Conservation (phyloP, 2,113 vertebrate genomes). For the Nettapus auritus region DNA sequence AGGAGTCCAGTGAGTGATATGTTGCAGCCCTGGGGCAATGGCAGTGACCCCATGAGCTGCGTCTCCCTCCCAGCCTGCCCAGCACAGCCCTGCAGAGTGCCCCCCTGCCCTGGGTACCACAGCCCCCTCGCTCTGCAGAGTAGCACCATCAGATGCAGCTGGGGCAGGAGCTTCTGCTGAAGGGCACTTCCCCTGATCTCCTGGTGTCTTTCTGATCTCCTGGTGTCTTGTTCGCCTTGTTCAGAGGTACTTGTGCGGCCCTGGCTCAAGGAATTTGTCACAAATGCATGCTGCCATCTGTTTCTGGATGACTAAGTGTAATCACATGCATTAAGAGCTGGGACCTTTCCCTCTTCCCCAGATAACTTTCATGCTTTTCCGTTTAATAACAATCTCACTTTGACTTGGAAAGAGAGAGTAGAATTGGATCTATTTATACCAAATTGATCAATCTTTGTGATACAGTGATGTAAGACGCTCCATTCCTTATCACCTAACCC, state of each 20-base stretch:
- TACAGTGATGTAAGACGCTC: not conserved
- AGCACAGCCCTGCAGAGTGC: too few relatives aligned
- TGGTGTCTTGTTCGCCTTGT: not conserved
- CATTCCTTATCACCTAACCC: not conserved
- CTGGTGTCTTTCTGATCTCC: too few relatives aligned
- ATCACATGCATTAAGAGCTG: not conserved
- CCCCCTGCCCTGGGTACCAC: too few relatives aligned
- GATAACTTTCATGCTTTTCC: not conserved
- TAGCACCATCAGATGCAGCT: too few relatives aligned
- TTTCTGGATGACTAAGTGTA: not conserved
- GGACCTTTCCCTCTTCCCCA: not conserved
- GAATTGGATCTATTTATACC: not conserved
- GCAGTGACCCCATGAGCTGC: too few relatives aligned
- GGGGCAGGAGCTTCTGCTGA: too few relatives aligned
- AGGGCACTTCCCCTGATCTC: too few relatives aligned
- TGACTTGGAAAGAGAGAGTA: not conserved
- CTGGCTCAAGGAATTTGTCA: not conserved
- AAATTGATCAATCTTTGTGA: not conserved
- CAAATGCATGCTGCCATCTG: rapidly evolving
- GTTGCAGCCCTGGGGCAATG: too few relatives aligned
- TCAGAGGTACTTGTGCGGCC: not conserved
- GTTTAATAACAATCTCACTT: not conserved
- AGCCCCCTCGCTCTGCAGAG: too few relatives aligned
- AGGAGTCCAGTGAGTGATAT: too few relatives aligned
- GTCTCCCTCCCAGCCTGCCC: too few relatives aligned